Base-by-base conservation (phyloP, 2,797 vertebrate genomes). In the Leptatherina wallacei region DNA sequence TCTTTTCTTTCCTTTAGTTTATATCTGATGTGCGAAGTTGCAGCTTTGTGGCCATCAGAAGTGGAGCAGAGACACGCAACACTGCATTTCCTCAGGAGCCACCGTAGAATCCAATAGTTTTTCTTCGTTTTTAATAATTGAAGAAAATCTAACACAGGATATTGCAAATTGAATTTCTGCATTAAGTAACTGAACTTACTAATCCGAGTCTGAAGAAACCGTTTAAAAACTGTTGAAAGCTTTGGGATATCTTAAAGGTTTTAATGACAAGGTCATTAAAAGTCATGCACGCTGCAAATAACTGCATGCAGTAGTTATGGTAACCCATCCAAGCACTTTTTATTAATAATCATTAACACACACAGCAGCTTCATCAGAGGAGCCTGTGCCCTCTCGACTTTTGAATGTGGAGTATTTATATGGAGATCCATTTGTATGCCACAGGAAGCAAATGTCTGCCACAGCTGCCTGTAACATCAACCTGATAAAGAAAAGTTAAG, bases 311-410 rank as follows among this genome's bases (percentile, higher is more conserved):
- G 96, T 97, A 98, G 95, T 97, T 96, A 98, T 95, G 97, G 97
- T 98, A 97, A 98, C 98, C 97, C 97, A 98, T 98, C 95, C 97
- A 98, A 99, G 96, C 97, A 98, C 90, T 96, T 98, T 98, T 98
- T 99, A 96, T 97, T 98, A 98, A 97, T 97, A 97, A 96, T 98
- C 97, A 99, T 97, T 96, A 98, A 99, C 98, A 98, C 97, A 99
- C 97, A 98, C 96, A 99, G 98, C 98, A 99, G 98, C 98, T 97
- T 98, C 95, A 96, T 96, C 95, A 96, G 96, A 97, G 96, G 97
- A 95, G 95, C 94, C 92, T 84, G 92, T 65, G 87, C 95, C 95
- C 94, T 96, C 95, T 96, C 95, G 94, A 96, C 95, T 96, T 96
- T 90, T 96, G 96, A 96, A 97, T 93, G 96, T 97, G 96, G 96